A percentile compares a stretch with the other conserved stretches of the same genome.
phyloP scores from a whole-genome alignment of 2,888 invertebrate species.

The Epirrhoe alternata region DNA sequence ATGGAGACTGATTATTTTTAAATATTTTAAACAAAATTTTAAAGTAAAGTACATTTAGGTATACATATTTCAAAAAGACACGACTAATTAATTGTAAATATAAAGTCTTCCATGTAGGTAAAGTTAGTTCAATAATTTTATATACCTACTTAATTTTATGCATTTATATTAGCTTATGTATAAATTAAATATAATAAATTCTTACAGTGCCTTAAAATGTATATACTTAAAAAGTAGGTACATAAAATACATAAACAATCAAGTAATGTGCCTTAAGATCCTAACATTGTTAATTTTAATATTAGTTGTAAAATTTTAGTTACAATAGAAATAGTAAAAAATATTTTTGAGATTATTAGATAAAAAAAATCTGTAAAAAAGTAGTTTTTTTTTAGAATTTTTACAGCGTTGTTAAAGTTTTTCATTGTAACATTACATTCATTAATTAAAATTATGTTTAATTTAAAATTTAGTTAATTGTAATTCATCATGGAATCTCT shows the following conservation, averaged over 20 bases:
- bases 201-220: slow-evolving; percentile 50
- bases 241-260: slow-evolving; percentile 35
- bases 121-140: slow-evolving; percentile 56
- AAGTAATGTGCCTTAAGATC: slow-evolving; percentile 59
- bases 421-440: slow-evolving; percentile 47
- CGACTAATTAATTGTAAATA: slow-evolving; percentile 62
- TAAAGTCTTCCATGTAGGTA: slow-evolving; percentile 67
- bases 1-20: slow-evolving; percentile 82
- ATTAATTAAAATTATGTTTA: slow-evolving; percentile 38
- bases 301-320: slow-evolving; percentile 28
- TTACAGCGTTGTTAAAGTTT: slow-evolving; percentile 72
- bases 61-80: slow-evolving; percentile 65
- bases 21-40: slow-evolving; percentile 55
- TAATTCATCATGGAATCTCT: slow-evolving; percentile 71
- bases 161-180: slow-evolving; percentile 52
- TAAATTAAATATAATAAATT: slow-evolving; percentile 10
- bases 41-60: slow-evolving; percentile 57
- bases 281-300: slow-evolving; percentile 43
- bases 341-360: slow-evolving; percentile 73
- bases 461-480: slow-evolving; percentile 45
- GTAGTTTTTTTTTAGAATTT: slow-evolving; percentile 71
- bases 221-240: slow-evolving; percentile 39
- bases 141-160: slow-evolving; percentile 40
- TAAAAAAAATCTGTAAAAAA: slow-evolving; percentile 67
- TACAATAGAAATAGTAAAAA: slow-evolving; percentile 37